Evolutionary conservation across 2,888 invertebrate genomes (phyloP).

Genomic region (Pterostichus madidus): DNA sequence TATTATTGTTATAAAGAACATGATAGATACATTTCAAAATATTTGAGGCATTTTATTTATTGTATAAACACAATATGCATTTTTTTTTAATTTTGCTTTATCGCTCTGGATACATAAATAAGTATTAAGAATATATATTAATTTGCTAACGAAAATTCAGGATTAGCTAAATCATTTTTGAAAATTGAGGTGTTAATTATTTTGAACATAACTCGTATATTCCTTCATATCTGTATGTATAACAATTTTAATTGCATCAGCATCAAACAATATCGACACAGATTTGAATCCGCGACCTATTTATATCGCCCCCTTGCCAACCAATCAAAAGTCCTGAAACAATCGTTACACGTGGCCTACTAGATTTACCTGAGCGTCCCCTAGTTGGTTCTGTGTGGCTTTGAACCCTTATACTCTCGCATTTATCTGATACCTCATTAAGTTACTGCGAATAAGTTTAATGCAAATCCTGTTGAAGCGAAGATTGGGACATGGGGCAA

Average conservation of each 20-base stretch:
- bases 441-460: constrained; percentile 26
- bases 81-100: no score
- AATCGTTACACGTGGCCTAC: constrained; percentile 14
- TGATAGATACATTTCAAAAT: no score
- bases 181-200: no score
- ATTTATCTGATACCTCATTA: constrained; percentile 26
- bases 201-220: no score
- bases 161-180: no score
- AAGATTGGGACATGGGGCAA: constrained; percentile 26
- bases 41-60: no score
- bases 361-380: constrained; percentile 9
- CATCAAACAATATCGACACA: constrained; percentile 14
- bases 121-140: no score
- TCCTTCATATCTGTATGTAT: background rate
- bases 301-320: background rate
- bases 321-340: constrained; percentile 7
- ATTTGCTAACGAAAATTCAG: no score
- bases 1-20: no score
- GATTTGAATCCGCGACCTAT: background rate
- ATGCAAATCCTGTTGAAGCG: constrained; percentile 14
- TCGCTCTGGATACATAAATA: no score
- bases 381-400: constrained; percentile 1
- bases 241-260: background rate
- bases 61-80: no score
- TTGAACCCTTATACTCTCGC: background rate